phyloP scores from a whole-genome alignment of 2,797 vertebrate genomes.

The Coranthus polyacanthus region DNA sequence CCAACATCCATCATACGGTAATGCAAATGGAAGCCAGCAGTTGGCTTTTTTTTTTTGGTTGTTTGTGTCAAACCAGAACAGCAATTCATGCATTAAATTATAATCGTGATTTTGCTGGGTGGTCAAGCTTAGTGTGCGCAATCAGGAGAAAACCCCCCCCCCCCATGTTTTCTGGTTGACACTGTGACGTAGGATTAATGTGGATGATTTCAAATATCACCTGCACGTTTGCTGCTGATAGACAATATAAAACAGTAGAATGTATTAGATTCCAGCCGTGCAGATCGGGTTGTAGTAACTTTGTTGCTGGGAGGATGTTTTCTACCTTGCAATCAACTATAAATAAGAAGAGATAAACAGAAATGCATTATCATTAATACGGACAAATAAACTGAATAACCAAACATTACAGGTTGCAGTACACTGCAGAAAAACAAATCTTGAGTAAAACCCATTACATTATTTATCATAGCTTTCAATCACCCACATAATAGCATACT shows the following conservation, averaged over 20 bases:
- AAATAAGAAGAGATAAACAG: neutral
- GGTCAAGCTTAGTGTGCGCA: neutral
- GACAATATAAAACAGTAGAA: neutral
- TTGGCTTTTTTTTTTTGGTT: slow-evolving; percentile 5
- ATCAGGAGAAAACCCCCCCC: neutral
- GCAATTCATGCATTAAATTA: neutral
- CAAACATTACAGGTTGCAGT: slow-evolving; percentile 13
- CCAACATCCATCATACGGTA: slow-evolving; percentile 16
- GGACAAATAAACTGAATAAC: slow-evolving; percentile 5
- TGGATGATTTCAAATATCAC: no score
- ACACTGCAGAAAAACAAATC: slow-evolving; percentile 58
- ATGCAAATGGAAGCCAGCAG: neutral
- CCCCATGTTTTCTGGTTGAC: no score
- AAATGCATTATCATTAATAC: neutral
- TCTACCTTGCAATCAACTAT: neutral
- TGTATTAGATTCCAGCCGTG: neutral
- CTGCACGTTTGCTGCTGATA: no score
- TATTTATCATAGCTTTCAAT: slow-evolving; percentile 76
- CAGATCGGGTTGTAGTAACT: neutral
- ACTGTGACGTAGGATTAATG: no score
- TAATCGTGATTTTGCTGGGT: no score
- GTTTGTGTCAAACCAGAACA: slow-evolving; percentile 2
- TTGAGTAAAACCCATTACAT: slow-evolving; percentile 59
- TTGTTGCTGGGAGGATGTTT: no score
- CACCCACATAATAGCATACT: slow-evolving; percentile 71